Conservation (phyloP, 2,113 vertebrate species). For the Sinocyclocheilus rhinocerous region DNA sequence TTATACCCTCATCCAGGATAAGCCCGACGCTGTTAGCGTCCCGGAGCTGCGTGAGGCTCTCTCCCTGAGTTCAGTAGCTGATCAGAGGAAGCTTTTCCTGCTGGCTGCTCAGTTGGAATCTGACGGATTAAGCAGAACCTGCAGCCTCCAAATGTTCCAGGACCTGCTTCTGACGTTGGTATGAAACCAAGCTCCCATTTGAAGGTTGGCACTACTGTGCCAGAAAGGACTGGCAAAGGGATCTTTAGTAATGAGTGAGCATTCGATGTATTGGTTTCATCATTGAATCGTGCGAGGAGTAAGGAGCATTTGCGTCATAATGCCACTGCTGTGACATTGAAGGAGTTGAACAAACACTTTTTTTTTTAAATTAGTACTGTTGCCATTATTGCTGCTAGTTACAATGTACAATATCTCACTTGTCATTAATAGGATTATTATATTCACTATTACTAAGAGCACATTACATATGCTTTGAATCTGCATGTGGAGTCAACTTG, state of each 20-base stretch:
- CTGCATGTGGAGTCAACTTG: slow-evolving; percentile 4
- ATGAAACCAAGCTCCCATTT: slow-evolving; percentile 45
- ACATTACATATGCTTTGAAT: not conserved
- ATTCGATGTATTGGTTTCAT: not conserved
- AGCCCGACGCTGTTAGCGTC: slow-evolving; percentile 72
- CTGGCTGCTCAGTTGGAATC: slow-evolving; percentile 80
- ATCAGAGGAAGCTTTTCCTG: slow-evolving; percentile 80
- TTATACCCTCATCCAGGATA: slow-evolving; percentile 73
- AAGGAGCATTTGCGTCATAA: not conserved
- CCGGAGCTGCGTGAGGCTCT: slow-evolving; percentile 80
- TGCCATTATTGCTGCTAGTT: slow-evolving; percentile 9
- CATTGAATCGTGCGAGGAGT: not conserved
- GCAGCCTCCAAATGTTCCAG: slow-evolving; percentile 77
- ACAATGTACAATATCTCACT: slow-evolving; percentile 8
- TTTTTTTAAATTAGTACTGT: too few species aligned
- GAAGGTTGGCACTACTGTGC: not conserved
- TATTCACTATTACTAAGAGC: not conserved
- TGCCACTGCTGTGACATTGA: not conserved
- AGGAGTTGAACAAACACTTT: not conserved
- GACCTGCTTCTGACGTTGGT: slow-evolving; percentile 81
- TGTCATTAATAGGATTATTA: slow-evolving; percentile 9
- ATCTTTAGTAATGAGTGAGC: not conserved
- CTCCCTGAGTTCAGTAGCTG: slow-evolving; percentile 69
- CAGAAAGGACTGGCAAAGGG: not conserved
- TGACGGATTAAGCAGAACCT: slow-evolving; percentile 62